phyloP scores from a whole-genome alignment of 1,140 invertebrate genomes.

The Charaxes varanes region DNA sequence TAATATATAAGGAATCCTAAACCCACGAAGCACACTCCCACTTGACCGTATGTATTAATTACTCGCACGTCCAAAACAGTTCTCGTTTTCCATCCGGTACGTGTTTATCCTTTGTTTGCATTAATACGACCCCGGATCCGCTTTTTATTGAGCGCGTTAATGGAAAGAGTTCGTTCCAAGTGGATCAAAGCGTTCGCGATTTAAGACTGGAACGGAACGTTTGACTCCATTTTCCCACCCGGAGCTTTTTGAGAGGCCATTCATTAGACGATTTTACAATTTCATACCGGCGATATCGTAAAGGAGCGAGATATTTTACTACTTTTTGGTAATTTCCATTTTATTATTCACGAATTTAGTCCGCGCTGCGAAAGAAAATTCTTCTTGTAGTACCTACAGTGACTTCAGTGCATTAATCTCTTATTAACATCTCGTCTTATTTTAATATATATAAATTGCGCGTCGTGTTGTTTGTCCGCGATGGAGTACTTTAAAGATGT shows the following conservation, averaged over 20 bases:
- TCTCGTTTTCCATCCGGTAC: constrained; percentile 32
- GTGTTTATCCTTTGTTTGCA: constrained; percentile 48
- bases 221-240: constrained; percentile 21
- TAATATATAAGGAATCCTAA: too few relatives aligned
- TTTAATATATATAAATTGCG: too few relatives aligned
- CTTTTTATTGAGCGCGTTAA: constrained; percentile 28
- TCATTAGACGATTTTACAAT: constrained; percentile 21
- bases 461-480: too few relatives aligned
- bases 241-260: constrained; percentile 20
- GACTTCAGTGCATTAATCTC: too few relatives aligned
- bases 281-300: constrained; percentile 11
- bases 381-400: too few relatives aligned
- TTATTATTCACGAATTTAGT: too few relatives aligned
- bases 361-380: too few relatives aligned
- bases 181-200: constrained; percentile 29
- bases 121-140: constrained; percentile 33
- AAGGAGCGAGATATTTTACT: too few relatives aligned
- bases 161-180: constrained; percentile 33
- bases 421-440: too few relatives aligned
- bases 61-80: constrained; percentile 35
- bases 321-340: too few relatives aligned
- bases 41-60: constrained; percentile 46
- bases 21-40: too few relatives aligned
- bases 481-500: too few relatives aligned
- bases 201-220: constrained; percentile 23